Conservation (phyloP, 2,888 invertebrate species). For the Steinernema hermaphroditum region DNA sequence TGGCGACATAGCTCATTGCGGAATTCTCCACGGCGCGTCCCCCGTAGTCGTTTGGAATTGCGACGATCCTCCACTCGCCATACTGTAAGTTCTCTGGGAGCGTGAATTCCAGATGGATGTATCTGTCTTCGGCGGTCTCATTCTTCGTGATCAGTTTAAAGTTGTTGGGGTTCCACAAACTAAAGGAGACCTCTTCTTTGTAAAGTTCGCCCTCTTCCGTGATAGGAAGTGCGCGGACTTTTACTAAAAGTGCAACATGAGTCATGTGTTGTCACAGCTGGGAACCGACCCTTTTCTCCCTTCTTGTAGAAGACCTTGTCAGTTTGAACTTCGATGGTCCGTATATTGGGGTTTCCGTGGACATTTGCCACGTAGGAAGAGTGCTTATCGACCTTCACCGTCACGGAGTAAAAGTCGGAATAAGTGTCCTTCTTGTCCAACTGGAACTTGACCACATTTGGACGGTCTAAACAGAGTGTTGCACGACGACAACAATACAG, state of each 20-base stretch:
- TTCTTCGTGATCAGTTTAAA: not conserved
- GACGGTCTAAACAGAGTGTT: not conserved
- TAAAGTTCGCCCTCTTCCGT: constrained; percentile 48
- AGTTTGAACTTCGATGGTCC: constrained; percentile 54
- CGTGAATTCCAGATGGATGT: not conserved
- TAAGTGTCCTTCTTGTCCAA: not conserved
- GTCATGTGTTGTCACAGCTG: not conserved
- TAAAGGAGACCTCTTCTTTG: constrained; percentile 43
- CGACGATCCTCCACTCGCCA: constrained; percentile 1
- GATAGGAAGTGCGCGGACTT: constrained; percentile 55
- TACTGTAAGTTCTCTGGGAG: not conserved
- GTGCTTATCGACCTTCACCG: not conserved
- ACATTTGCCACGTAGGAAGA: constrained; percentile 32
- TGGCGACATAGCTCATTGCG: not conserved
- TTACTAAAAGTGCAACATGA: constrained; percentile 41
- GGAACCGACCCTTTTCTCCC: constrained; percentile 48
- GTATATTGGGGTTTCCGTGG: constrained; percentile 48
- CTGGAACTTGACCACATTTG: not conserved
- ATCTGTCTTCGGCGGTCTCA: not conserved
- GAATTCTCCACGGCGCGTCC: not conserved
- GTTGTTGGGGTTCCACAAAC: constrained; percentile 34
- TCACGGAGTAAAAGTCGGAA: constrained; percentile 2
- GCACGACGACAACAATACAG: no score
- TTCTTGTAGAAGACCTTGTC: constrained; percentile 57
- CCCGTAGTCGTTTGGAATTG: not conserved